These are phyloP conservation scores for Syngnathus typhle DNA, from an alignment of 2,113 vertebrate species.

Conservation along the genomic window DNA sequence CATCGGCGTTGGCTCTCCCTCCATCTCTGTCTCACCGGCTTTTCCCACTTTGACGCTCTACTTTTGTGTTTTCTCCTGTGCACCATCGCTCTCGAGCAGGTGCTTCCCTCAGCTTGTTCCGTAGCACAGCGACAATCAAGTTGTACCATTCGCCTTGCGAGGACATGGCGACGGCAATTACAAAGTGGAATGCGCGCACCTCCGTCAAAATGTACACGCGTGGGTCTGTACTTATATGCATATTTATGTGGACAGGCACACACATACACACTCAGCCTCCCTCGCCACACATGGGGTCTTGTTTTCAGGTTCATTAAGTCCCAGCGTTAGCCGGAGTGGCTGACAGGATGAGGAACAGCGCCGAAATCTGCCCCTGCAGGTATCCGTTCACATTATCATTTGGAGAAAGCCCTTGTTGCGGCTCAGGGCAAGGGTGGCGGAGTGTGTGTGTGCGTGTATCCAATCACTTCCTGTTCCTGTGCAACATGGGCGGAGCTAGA, in stretches of 20 bases:
- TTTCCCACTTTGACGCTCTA: constrained; percentile 20
- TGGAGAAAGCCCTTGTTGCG: constrained; percentile 78
- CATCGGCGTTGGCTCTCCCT: constrained; percentile 68
- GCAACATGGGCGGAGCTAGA: no score
- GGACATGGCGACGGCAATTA: constrained; percentile 44
- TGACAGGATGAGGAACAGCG: constrained; percentile 86
- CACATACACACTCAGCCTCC: constrained; percentile 48
- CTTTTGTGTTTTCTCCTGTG: background rate
- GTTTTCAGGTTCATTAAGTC: constrained; percentile 96
- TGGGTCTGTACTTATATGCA: background rate
- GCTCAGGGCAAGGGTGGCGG: constrained; percentile 75
- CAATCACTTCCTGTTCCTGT: no score
- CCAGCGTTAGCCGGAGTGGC: constrained; percentile 84
- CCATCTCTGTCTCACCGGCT: constrained; percentile 59
- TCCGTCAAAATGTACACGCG: no score
- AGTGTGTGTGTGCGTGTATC: no score
- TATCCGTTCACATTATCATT: constrained; percentile 93
- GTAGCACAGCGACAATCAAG: constrained; percentile 10
- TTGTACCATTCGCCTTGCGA: constrained; percentile 39
- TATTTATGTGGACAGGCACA: constrained; percentile 45
- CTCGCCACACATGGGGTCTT: constrained; percentile 75
- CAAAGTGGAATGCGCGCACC: background rate
- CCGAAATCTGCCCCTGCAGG: constrained; percentile 88
- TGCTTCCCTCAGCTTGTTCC: constrained; percentile 27
- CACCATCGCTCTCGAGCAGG: background rate